Base-by-base conservation (phyloP, 2,113 vertebrate species). In the Cavia porcellus region DNA sequence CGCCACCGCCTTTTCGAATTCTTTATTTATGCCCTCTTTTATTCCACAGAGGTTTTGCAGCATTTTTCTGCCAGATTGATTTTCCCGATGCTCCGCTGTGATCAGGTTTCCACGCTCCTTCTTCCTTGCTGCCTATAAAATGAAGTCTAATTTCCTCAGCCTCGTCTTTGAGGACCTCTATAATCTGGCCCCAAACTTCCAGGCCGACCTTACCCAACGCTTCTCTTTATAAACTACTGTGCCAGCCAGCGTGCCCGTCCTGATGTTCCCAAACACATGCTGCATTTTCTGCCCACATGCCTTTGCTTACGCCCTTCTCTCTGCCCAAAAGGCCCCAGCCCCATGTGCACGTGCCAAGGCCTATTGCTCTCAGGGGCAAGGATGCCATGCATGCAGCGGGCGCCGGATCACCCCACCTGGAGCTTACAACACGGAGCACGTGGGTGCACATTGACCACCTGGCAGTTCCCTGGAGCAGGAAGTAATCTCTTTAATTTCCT, bases 1-100 rank as follows among this genome's bases (percentile, higher is more conserved):
- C 6, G 11, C 50, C 50, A 90, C 84, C 90, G 93, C 50, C n/a
- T 70, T 80, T 93, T 15, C 8, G 2, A 79, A 20, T 96, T 91
- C 84, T 95, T 95, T 93, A 96, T 96, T 93, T 97, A 86, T 81
- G 82, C 22, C 55, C 55, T n/a, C 82, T 86, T 84, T 89, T 50
- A 74, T 83, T 96, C 90, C 95, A 86, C 59, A 96, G 89, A 97
- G 57, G 32, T 86, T 93, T 68, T 62, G 50, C n/a, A 38, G 86
- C 57, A 72, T 55, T 94, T 82, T 77, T 64, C 87, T 82, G 94
- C 96, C 95, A 97, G 94, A 96, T 97, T 96, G 20, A 90, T 92
- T 95, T 97, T 95, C 94, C 94, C 94, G 75, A 81, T 59, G 85
- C 88, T 84, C 94, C 52, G 8, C 86, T 97, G 84, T 81, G 96